phyloP scores from a whole-genome alignment of 2,888 invertebrate genomes.

The Idaea dimidiata region DNA sequence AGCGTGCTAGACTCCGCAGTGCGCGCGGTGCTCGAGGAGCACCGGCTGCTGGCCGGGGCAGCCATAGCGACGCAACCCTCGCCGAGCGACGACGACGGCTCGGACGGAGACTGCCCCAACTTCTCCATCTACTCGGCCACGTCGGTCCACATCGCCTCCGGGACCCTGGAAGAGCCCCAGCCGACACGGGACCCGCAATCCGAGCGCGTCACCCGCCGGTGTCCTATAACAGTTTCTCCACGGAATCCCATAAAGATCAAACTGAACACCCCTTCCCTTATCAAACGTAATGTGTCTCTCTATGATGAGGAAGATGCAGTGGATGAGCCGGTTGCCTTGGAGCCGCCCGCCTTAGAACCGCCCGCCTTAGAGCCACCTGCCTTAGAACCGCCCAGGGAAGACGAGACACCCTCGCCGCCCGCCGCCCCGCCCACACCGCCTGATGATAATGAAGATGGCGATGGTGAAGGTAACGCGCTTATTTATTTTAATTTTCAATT shows the following conservation, averaged over 20 bases:
- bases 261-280: constrained; percentile 69
- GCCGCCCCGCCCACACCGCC: constrained; percentile 8
- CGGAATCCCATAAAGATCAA: constrained; percentile 71
- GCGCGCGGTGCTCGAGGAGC: constrained; percentile 61
- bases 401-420: constrained; percentile 7
- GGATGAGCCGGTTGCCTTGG: not conserved
- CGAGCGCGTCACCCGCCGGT: constrained; percentile 62
- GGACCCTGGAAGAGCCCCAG: constrained; percentile 48
- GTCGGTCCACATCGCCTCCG: constrained; percentile 87
- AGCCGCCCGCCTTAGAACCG: too few species aligned
- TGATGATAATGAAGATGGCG: not conserved
- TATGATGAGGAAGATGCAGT: constrained; percentile 76
- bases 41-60: constrained; percentile 43
- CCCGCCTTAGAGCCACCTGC: too few species aligned
- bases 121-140: constrained; percentile 92
- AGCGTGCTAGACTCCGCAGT: constrained; percentile 59
- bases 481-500: too few species aligned
- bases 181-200: constrained; percentile 49
- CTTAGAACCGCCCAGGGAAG: not conserved
- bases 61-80: constrained; percentile 14
- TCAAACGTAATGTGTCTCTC: constrained; percentile 73
- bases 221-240: constrained; percentile 62
- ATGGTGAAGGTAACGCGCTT: too few species aligned
- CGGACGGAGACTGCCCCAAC: constrained; percentile 89
- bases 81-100: constrained; percentile 56